phyloP scores from a whole-genome alignment of 1,140 invertebrate species.

The Lethocerus indicus region DNA sequence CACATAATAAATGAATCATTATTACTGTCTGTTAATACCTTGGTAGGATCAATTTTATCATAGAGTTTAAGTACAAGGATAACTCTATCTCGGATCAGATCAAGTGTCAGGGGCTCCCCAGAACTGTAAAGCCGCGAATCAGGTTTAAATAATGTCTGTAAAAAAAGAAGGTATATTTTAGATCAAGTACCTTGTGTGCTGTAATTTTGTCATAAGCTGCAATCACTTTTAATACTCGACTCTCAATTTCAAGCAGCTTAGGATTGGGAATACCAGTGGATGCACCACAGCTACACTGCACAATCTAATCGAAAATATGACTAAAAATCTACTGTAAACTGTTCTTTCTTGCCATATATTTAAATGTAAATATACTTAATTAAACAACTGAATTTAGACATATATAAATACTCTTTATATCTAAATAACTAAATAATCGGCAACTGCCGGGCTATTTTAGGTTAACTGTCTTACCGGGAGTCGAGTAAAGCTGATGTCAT shows the following conservation, averaged over 20 bases:
- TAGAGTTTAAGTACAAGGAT: slow-evolving; percentile 86
- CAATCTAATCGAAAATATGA: slow-evolving; percentile 3
- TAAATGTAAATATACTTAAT: not conserved
- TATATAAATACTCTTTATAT: no score
- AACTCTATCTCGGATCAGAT: slow-evolving; percentile 72
- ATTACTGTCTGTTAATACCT: no score
- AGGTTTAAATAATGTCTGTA: slow-evolving; percentile 40
- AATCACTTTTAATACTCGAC: slow-evolving; percentile 60
- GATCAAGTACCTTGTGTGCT: slow-evolving; percentile 49
- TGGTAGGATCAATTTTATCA: slow-evolving; percentile 86
- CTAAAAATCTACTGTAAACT: no score
- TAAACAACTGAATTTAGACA: no score
- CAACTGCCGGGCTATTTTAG: no score
- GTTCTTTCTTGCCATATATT: not conserved
- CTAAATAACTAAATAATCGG: no score
- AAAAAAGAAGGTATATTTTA: slow-evolving; percentile 31
- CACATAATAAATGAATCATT: no score
- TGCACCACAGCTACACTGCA: not conserved
- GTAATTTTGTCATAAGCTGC: slow-evolving; percentile 62
- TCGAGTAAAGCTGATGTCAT: no score
- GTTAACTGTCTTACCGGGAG: no score
- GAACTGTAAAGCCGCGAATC: slow-evolving; percentile 51
- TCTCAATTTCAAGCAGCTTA: slow-evolving; percentile 35
- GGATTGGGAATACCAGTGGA: not conserved
- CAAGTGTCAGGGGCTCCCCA: slow-evolving; percentile 45